A percentile compares a stretch with the other conserved stretches of the same genome.
These are phyloP conservation scores for Uloborus diversus DNA, from an alignment of 1,140 invertebrate species.

Conservation along the genomic window DNA sequence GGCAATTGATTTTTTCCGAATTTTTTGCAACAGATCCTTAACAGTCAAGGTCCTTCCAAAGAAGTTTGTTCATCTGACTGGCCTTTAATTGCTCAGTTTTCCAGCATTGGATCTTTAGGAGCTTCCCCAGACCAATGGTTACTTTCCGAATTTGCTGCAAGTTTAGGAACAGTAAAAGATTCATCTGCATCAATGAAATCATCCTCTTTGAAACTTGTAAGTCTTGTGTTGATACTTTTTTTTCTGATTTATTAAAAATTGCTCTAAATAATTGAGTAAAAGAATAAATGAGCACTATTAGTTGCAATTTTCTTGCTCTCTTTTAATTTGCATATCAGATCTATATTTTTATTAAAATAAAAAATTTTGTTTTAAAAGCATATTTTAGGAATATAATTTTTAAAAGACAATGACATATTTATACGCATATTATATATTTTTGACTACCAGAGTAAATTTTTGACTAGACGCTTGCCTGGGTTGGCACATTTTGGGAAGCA, in stretches of 20 bases:
- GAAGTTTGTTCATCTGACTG: slow-evolving; percentile 67
- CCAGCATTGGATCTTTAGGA: slow-evolving; percentile 89
- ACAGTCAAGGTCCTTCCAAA: slow-evolving; percentile 62
- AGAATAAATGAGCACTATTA: no score
- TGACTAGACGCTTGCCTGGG: no score
- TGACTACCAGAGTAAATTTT: no score
- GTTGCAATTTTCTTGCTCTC: neutral
- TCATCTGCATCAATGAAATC: neutral
- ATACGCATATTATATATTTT: no score
- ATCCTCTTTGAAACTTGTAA: slow-evolving; percentile 64
- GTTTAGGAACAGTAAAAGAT: slow-evolving; percentile 64
- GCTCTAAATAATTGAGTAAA: no score
- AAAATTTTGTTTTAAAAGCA: neutral
- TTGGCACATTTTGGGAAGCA: no score
- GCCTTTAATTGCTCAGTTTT: slow-evolving; percentile 83
- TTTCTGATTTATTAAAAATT: no score
- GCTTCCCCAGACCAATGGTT: slow-evolving; percentile 76
- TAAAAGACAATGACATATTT: neutral
- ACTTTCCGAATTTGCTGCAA: slow-evolving; percentile 72
- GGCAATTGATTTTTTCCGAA: no score
- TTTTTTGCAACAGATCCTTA: no score
- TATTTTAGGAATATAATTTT: neutral
- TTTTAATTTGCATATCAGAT: neutral
- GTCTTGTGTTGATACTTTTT: slow-evolving; percentile 1
- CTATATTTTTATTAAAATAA: neutral